These are phyloP conservation scores for Chrysolina haemoptera DNA, from an alignment of 2,888 invertebrate genomes.

Conservation along the genomic window DNA sequence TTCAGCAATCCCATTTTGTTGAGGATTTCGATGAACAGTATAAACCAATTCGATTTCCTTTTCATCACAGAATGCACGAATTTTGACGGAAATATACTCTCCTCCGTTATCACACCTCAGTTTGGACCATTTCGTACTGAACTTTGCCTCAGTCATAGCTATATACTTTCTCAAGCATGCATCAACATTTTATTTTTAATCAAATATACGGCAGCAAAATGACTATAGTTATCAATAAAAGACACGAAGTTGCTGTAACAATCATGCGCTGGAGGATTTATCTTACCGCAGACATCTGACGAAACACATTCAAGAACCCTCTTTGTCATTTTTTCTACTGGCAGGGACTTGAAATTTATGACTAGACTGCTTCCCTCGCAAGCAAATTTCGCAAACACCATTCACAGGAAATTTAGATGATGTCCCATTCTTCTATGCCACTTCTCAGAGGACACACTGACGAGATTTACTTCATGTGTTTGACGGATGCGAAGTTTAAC, in stretches of 20 bases:
- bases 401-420: constrained; percentile 4
- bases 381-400: too few species aligned
- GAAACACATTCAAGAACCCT: constrained; percentile 15
- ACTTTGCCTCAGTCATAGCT: constrained; percentile 11
- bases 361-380: too few species aligned
- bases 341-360: neutral
- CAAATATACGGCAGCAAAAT: too few species aligned
- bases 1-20: too few species aligned
- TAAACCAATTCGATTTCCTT: too few species aligned
- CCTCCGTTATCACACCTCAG: too few species aligned
- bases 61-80: too few species aligned
- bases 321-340: neutral
- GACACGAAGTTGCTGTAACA: too few species aligned
- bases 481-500: constrained; percentile 9
- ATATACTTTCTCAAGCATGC: neutral
- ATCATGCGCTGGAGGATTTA: neutral
- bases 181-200: too few species aligned
- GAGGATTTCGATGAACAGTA: too few species aligned
- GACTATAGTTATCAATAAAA: too few species aligned
- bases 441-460: neutral
- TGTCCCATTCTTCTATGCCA: constrained; percentile 24
- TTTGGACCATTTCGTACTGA: neutral
- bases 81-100: too few species aligned
- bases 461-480: constrained; percentile 8
- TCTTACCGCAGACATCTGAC: constrained; percentile 9